These are phyloP conservation scores for Paguma larvata DNA, from an alignment of 2,797 vertebrate species.

Conservation along the genomic window DNA sequence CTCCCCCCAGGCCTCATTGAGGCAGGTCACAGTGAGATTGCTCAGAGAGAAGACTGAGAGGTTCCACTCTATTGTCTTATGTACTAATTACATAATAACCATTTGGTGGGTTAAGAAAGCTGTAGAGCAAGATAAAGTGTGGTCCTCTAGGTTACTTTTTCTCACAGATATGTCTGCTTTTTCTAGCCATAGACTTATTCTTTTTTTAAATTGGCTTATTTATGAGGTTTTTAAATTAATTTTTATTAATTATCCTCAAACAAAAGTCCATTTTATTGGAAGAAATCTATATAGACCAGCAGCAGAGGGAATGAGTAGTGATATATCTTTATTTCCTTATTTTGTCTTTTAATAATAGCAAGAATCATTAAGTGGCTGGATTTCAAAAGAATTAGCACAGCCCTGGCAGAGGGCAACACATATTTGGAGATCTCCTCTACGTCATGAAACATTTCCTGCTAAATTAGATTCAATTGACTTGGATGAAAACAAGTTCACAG, in stretches of 20 bases:
- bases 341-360: conserved; percentile 51
- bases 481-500: conserved; percentile 62
- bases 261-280: neutral
- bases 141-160: neutral
- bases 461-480: conserved; percentile 48
- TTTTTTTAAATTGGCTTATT: neutral
- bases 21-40: neutral
- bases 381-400: conserved; percentile 52
- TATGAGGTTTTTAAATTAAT: neutral
- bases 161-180: neutral
- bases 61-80: neutral
- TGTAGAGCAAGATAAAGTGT: neutral
- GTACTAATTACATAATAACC: neutral
- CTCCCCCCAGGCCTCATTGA: neutral
- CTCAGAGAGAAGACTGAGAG: neutral
- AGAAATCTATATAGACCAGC: neutral
- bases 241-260: neutral
- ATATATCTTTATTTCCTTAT: conserved; percentile 26
- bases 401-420: conserved; percentile 6
- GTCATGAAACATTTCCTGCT: conserved; percentile 62
- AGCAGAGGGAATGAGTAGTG: neutral
- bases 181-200: neutral
- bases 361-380: neutral
- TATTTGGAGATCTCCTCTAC: neutral
- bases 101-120: neutral